Conservation (phyloP, 2,888 invertebrate species). For the Magallana nippona region DNA sequence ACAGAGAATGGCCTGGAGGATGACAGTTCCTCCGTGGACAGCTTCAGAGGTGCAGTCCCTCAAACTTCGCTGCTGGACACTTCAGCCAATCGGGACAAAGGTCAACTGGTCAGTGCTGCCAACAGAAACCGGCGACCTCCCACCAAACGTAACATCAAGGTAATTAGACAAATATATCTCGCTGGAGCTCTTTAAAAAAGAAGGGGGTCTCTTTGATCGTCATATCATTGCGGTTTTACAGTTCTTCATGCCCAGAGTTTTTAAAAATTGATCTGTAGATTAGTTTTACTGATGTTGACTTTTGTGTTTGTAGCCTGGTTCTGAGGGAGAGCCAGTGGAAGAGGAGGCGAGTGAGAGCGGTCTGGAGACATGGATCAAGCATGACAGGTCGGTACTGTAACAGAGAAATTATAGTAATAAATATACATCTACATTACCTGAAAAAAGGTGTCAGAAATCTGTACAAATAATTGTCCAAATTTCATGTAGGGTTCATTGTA, state of each 20-base stretch:
- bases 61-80: constrained; percentile 92
- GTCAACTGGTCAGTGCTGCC: constrained; percentile 88
- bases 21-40: constrained; percentile 32
- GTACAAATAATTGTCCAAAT: too few species aligned
- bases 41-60: constrained; percentile 82
- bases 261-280: too few species aligned
- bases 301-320: constrained; percentile 2
- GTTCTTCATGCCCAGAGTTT: too few species aligned
- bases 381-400: constrained; percentile 72
- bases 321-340: constrained; percentile 59
- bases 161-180: neutral
- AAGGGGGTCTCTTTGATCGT: too few species aligned
- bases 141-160: constrained; percentile 68
- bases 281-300: too few species aligned
- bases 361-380: constrained; percentile 76
- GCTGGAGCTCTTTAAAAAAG: too few species aligned
- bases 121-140: constrained; percentile 86
- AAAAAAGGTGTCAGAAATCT: too few species aligned
- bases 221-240: too few species aligned
- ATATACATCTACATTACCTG: too few species aligned
- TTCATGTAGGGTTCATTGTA: too few species aligned
- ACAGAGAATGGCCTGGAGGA: constrained; percentile 29
- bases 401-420: too few species aligned
- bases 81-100: constrained; percentile 90
- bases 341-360: constrained; percentile 67